Percentiles rank a stretch among this genome's conserved stretches.
Conservation (phyloP, 2,888 invertebrate genomes). For the Chrysotoxum bicinctum region DNA sequence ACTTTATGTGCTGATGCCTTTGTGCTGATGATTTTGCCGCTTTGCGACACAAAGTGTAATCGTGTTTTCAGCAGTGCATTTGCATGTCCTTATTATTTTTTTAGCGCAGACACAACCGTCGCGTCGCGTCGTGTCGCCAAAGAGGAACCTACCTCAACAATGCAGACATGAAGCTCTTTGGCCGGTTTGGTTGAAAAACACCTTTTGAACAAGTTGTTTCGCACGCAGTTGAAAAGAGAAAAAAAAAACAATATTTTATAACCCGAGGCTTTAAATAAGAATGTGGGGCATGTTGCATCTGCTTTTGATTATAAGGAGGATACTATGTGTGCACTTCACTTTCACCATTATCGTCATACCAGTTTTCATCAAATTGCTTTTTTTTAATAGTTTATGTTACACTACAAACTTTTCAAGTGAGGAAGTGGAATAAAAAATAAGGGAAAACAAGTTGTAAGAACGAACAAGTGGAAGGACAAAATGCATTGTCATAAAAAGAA, state of each 20-base stretch:
- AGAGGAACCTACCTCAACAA: constrained; percentile 61
- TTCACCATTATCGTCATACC: constrained; percentile 35
- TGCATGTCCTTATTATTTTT: constrained; percentile 59
- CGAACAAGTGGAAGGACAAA: not conserved
- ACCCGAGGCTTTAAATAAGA: constrained; percentile 26
- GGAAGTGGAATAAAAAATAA: not conserved
- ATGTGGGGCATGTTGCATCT: constrained; percentile 65
- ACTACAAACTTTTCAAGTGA: not conserved
- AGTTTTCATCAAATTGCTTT: constrained; percentile 16
- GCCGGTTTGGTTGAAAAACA: constrained; percentile 48
- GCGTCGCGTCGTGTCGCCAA: constrained; percentile 7
- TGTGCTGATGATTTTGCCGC: constrained; percentile 26
- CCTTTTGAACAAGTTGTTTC: constrained; percentile 59
- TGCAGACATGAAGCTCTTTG: constrained; percentile 31
- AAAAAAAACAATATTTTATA: constrained; percentile 6
- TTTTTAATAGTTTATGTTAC: not conserved
- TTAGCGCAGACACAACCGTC: constrained; percentile 30
- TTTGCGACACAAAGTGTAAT: constrained; percentile 54
- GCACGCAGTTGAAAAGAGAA: not conserved
- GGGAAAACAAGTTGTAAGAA: constrained; percentile 4
- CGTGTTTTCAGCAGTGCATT: constrained; percentile 51
- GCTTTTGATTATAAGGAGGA: constrained; percentile 48
- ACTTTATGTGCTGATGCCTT: constrained; percentile 18
- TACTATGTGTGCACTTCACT: constrained; percentile 39
- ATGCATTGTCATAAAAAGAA: not conserved